Evolutionary conservation across 2,797 vertebrate species (phyloP).

Genomic region (Pantherophis vulpinus): DNA sequence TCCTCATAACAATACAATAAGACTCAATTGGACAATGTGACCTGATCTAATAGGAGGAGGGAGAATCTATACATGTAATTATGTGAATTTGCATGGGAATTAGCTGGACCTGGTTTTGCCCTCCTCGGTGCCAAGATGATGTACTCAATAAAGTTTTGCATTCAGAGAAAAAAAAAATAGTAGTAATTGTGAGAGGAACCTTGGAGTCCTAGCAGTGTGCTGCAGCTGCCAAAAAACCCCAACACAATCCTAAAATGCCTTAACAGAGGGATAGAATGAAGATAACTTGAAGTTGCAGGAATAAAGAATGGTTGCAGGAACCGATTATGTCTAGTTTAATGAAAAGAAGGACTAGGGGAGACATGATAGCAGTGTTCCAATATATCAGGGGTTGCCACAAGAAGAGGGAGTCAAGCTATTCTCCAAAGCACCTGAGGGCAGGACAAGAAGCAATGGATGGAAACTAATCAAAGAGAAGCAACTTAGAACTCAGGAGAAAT

Average conservation of each 20-base stretch:
- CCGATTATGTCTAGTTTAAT: background rate
- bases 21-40: too few species aligned
- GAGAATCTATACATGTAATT: too few species aligned
- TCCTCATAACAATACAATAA: too few species aligned
- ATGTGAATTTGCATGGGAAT: too few species aligned
- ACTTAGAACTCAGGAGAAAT: background rate
- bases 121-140: too few species aligned
- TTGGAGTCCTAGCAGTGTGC: background rate
- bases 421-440: too few species aligned
- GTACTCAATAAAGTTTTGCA: too few species aligned
- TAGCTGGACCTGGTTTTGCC: too few species aligned
- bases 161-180: background rate
- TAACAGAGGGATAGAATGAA: background rate
- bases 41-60: too few species aligned
- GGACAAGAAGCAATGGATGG: background rate
- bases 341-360: background rate
- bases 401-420: background rate
- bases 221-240: background rate
- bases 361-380: background rate
- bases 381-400: background rate
- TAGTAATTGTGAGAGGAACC: background rate
- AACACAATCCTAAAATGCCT: background rate
- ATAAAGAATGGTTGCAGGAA: fast-evolving
- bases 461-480: background rate
- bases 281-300: background rate